Conservation (phyloP, 2,113 vertebrate species). For the Syngnathus typhle region DNA sequence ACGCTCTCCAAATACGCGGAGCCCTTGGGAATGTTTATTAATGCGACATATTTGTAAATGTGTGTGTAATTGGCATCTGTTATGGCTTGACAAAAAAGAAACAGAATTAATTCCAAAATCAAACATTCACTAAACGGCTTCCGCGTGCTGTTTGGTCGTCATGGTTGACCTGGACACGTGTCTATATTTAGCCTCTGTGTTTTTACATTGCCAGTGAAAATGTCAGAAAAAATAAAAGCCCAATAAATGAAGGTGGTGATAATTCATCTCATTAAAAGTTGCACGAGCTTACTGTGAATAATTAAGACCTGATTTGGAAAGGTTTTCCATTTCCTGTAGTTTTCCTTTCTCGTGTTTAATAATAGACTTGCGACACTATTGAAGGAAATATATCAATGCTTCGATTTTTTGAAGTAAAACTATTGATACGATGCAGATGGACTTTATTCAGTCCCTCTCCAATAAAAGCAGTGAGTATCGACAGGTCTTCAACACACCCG, state of each 20-base stretch:
- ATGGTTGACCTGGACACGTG: not conserved
- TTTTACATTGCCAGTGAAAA: constrained; percentile 1
- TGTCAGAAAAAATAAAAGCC: not conserved
- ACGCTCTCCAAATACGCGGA: not conserved
- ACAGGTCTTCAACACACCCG: constrained; percentile 19
- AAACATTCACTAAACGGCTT: not conserved
- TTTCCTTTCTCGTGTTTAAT: too few relatives aligned
- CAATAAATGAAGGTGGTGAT: not conserved
- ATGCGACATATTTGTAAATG: not conserved
- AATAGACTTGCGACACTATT: not conserved
- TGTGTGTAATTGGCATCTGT: not conserved
- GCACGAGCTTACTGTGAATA: not conserved
- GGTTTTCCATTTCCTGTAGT: not conserved
- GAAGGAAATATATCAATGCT: not conserved
- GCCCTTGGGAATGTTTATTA: not conserved
- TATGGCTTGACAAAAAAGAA: not conserved
- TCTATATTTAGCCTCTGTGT: not conserved
- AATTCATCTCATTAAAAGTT: not conserved
- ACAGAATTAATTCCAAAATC: not conserved
- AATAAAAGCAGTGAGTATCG: constrained; percentile 33
- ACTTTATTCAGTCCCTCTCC: not conserved
- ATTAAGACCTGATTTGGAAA: not conserved
- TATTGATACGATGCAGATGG: not conserved
- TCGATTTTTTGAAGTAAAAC: not conserved
- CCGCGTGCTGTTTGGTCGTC: not conserved